Base-by-base conservation (phyloP, 1,140 invertebrate species). In the Heliconius hermathena region DNA sequence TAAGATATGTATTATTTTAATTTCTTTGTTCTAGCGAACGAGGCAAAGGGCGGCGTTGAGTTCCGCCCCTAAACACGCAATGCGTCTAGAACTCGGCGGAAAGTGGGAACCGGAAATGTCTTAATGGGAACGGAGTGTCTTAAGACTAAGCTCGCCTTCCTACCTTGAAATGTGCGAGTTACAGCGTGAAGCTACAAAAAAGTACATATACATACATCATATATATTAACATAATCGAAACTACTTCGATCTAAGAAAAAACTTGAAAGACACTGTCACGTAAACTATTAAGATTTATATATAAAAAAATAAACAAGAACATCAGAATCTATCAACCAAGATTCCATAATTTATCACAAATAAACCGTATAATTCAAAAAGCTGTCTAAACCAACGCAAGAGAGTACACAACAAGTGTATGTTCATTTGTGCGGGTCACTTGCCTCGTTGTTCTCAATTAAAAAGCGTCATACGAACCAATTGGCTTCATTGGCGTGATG, bases 381-480 rank as follows among this genome's bases (percentile, higher is more conserved):
- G 74, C 46, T 22, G 0, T 66, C 5, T 26, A 29, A 38, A 76
- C 22, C 0, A 66, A 66, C 41, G 41, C 29, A 41, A 38, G 18
- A 60, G 29, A 36, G 33, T 33, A 49, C 16, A 11, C 36, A 41
- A 13, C 29, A 71, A 72, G 33, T 72, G 77, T 57, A 22, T 78
- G 74, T 77, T 79, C 54, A 83, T 84, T 81, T 84, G 79, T 76
- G 70, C 80, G 81, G n/a, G 76, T 84, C 71, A 73, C 79, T 79
- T 54, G 57, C 60, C 79, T 83, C 83, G 89, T 91, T 91, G 85
- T 81, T 66, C 76, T 87, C 89, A 91, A 91, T 91, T 91, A 89
- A 86, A 87, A 72, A 84, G 89, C 87, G 85, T 88, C 84, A 84
- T 84, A 74, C 85, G 73, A 52, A 84, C 75, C 89, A 91, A 90